phyloP scores from a whole-genome alignment of 2,888 invertebrate species.

The Platerodrilus igneus region DNA sequence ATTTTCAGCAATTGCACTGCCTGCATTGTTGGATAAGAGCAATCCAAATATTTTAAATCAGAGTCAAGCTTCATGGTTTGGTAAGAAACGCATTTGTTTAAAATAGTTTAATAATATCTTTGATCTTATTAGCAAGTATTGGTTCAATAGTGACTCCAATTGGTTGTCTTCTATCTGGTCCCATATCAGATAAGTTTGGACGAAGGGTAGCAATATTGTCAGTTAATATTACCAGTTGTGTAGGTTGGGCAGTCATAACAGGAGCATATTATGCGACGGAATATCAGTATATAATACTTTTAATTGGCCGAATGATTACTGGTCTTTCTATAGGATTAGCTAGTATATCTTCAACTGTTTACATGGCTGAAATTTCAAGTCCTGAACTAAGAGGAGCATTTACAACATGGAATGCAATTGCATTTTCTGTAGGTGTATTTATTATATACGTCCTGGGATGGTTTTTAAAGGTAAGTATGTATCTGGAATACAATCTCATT shows the following conservation, averaged over 20 bases:
- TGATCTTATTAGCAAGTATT: slow-evolving; percentile 48
- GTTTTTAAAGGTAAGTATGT: slow-evolving; percentile 45
- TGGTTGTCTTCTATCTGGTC: slow-evolving; percentile 52
- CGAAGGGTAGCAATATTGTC: slow-evolving; percentile 48
- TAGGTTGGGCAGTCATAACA: slow-evolving; percentile 53
- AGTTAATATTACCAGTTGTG: slow-evolving; percentile 49
- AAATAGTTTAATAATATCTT: neutral
- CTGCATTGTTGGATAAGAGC: slow-evolving; percentile 42
- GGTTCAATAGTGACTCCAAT: slow-evolving; percentile 54
- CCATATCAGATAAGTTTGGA: slow-evolving; percentile 52
- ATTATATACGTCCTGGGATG: slow-evolving; percentile 52
- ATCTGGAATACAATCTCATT: neutral
- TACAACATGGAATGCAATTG: slow-evolving; percentile 54
- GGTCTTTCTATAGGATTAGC: slow-evolving; percentile 54
- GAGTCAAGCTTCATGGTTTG: slow-evolving; percentile 55
- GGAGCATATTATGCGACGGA: slow-evolving; percentile 38
- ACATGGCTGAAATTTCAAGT: slow-evolving; percentile 52
- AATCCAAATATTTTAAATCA: slow-evolving; percentile 41
- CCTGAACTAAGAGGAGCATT: slow-evolving; percentile 50
- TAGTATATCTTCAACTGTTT: slow-evolving; percentile 53
- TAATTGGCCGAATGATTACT: slow-evolving; percentile 49
- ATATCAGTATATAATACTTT: slow-evolving; percentile 40
- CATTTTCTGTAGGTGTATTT: slow-evolving; percentile 52
- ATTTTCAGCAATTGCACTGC: slow-evolving; percentile 54
- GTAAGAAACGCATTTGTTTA: slow-evolving; percentile 47